Conservation (phyloP, 92 coral and sea anemone species). For the Virgularia gustaviana region DNA sequence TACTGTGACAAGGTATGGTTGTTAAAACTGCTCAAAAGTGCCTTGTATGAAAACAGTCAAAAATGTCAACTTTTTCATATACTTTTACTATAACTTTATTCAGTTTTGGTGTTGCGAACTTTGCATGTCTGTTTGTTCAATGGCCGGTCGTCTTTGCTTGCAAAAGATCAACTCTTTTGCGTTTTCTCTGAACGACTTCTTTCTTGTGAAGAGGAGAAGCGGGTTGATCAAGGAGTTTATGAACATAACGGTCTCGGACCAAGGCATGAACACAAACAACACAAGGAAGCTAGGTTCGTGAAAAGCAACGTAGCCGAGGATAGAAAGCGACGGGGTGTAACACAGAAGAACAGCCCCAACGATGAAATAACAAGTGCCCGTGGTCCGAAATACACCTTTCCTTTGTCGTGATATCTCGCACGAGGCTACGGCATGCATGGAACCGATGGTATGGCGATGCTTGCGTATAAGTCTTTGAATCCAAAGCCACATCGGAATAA, state of each 20-base stretch:
- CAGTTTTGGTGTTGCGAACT: no score
- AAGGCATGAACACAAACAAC: not conserved
- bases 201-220: not conserved
- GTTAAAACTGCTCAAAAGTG: no score
- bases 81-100: no score
- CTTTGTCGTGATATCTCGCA: not conserved
- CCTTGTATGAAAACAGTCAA: no score
- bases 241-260: not conserved
- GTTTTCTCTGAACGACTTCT: not conserved
- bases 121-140: no score
- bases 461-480: not conserved
- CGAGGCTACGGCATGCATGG: not conserved
- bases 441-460: not conserved
- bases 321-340: conserved; percentile 2
- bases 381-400: conserved; percentile 23
- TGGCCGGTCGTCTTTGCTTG: no score
- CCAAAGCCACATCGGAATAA: not conserved
- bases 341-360: conserved; percentile 11
- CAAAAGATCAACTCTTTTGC: not conserved
- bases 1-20: no score
- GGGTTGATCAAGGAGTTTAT: conserved; percentile 13
- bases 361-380: conserved; percentile 12
- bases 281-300: not conserved
- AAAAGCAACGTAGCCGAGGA: not conserved
- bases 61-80: no score